These are phyloP conservation scores for Caranx ignobilis DNA, from an alignment of 2,113 vertebrate genomes.

Conservation along the genomic window DNA sequence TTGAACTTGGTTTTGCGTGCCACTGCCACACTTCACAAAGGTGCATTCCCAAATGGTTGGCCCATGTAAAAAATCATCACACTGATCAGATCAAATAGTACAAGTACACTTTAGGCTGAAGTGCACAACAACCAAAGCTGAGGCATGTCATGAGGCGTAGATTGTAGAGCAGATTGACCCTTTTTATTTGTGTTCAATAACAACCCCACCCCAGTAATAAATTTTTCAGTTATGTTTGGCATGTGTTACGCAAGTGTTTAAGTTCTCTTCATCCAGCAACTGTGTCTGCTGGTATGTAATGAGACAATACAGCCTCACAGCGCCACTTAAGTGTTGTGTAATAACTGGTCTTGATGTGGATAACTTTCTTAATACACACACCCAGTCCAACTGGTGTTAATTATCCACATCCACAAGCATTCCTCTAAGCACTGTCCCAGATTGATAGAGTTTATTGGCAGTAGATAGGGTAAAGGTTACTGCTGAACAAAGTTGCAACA, in stretches of 20 bases:
- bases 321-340: constrained; percentile 1
- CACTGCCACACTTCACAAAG: not conserved
- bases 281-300: not conserved
- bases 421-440: constrained; percentile 4
- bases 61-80: too few species aligned
- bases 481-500: constrained; percentile 29
- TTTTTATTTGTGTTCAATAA: not conserved
- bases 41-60: not conserved
- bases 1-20: not conserved
- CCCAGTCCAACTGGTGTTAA: constrained; percentile 8
- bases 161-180: not conserved
- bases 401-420: constrained; percentile 1
- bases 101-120: too few species aligned
- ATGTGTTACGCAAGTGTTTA: not conserved
- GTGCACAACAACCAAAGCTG: not conserved
- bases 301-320: not conserved
- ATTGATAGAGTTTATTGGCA: not conserved
- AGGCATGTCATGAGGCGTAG: not conserved
- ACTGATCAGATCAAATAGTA: too few species aligned
- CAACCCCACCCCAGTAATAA: not conserved
- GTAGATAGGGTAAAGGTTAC: not conserved
- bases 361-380: constrained; percentile 22
- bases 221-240: not conserved
- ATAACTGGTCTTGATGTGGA: not conserved
- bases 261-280: not conserved